These are phyloP conservation scores for Diadegma fenestrale DNA, from an alignment of 2,888 invertebrate species.

Conservation along the genomic window DNA sequence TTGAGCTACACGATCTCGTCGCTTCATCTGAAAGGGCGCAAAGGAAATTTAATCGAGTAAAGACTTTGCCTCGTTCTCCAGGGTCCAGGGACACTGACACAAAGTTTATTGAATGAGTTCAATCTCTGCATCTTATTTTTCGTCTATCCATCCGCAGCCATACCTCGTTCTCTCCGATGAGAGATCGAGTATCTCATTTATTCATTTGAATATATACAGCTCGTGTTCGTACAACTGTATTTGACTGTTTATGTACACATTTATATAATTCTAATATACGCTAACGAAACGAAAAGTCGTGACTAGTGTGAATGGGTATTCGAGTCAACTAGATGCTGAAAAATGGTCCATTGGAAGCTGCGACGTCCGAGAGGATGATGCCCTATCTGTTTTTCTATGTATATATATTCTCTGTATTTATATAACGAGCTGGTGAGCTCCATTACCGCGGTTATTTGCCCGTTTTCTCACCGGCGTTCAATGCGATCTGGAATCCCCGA, in stretches of 20 bases:
- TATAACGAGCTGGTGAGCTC: conserved; percentile 3
- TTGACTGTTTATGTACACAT: conserved; percentile 5
- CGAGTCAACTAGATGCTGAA: conserved; percentile 33
- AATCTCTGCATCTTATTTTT: conserved; percentile 17
- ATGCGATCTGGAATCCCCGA: conserved; percentile 55
- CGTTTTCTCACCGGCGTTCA: conserved; percentile 42
- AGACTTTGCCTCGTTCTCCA: neutral
- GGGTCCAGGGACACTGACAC: neutral
- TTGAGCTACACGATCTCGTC: neutral
- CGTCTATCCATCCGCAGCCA: conserved; percentile 48
- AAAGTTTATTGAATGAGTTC: neutral
- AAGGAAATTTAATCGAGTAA: neutral
- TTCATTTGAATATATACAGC: conserved; percentile 1
- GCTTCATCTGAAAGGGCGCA: conserved; percentile 16
- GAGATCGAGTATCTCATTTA: conserved; percentile 32
- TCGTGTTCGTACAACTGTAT: neutral
- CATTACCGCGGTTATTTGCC: conserved; percentile 22
- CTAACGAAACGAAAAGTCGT: conserved; percentile 63
- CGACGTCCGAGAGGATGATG: conserved; percentile 42
- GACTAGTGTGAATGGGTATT: conserved; percentile 47
- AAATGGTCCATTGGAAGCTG: conserved; percentile 24
- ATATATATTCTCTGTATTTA: conserved; percentile 15
- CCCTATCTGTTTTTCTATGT: conserved; percentile 9
- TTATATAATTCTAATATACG: conserved; percentile 42
- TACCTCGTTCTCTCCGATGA: conserved; percentile 10